phyloP scores from a whole-genome alignment of 1,140 invertebrate species.

The Caerostris darwini region DNA sequence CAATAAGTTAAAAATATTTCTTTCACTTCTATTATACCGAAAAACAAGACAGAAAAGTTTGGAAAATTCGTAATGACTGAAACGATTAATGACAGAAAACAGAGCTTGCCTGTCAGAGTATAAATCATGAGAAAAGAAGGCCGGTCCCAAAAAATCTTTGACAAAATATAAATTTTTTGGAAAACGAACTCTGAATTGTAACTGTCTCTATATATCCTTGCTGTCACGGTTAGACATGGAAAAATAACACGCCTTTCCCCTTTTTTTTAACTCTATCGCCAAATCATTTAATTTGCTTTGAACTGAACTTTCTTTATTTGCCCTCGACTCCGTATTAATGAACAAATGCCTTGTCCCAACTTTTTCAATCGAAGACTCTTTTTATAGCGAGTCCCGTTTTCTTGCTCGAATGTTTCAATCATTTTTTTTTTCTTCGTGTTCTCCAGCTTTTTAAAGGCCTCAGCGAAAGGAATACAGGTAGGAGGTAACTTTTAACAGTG shows the following conservation, averaged over 20 bases:
- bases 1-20: neutral
- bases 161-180: slow-evolving; percentile 51
- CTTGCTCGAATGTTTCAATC: slow-evolving; percentile 21
- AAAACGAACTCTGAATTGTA: slow-evolving; percentile 12
- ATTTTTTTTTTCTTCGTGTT: neutral
- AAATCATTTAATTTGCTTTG: slow-evolving; percentile 74
- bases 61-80: slow-evolving; percentile 41
- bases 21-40: neutral
- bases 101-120: slow-evolving; percentile 21
- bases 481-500: slow-evolving; percentile 73
- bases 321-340: slow-evolving; percentile 66
- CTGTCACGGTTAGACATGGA: slow-evolving; percentile 68
- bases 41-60: neutral
- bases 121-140: slow-evolving; percentile 62
- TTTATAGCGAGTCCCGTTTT: slow-evolving; percentile 46
- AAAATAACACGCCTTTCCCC: slow-evolving; percentile 73
- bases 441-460: slow-evolving; percentile 48
- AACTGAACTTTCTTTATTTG: slow-evolving; percentile 46
- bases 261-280: slow-evolving; percentile 43
- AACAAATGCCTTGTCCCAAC: slow-evolving; percentile 73
- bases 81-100: slow-evolving; percentile 67
- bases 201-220: slow-evolving; percentile 74
- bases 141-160: neutral
- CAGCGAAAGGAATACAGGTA: slow-evolving; percentile 59
- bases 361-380: slow-evolving; percentile 49